These are phyloP conservation scores for Misgurnus mizolepis DNA, from an alignment of 2,113 vertebrate species.

Conservation along the genomic window DNA sequence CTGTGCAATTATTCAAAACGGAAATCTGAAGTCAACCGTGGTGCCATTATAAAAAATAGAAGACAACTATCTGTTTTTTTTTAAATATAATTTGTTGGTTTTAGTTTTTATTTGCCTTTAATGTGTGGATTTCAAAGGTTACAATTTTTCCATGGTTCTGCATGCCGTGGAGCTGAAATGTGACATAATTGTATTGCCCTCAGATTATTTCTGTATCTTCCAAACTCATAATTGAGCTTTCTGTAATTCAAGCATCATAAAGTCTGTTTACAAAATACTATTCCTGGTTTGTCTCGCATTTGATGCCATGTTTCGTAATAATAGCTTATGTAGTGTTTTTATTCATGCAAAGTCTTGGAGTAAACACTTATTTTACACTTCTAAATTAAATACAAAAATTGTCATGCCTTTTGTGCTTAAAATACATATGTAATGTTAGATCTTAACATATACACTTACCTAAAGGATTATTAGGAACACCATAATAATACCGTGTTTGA, in stretches of 20 bases:
- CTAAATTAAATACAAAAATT: too few relatives aligned
- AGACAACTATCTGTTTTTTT: slow-evolving; percentile 55
- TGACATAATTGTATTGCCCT: not conserved
- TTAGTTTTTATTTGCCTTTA: slow-evolving; percentile 29
- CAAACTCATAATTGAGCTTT: slow-evolving; percentile 5
- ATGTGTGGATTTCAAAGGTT: not conserved
- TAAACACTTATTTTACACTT: too few relatives aligned
- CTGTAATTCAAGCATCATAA: slow-evolving; percentile 26
- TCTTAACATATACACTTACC: too few relatives aligned
- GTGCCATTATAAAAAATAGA: slow-evolving; percentile 45
- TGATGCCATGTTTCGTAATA: not conserved
- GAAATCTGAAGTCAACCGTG: not conserved
- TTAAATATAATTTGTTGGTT: slow-evolving; percentile 66
- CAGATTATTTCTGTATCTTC: slow-evolving; percentile 12
- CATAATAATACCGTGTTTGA: too few relatives aligned
- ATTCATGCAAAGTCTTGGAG: too few relatives aligned
- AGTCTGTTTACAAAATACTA: slow-evolving; percentile 41
- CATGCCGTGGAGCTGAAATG: slow-evolving; percentile 1
- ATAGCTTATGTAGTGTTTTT: too few relatives aligned
- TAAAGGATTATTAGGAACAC: too few relatives aligned
- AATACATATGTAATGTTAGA: too few relatives aligned
- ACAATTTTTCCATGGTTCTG: not conserved
- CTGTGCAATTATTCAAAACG: not conserved
- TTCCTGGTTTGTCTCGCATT: not conserved
- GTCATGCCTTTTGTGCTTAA: too few relatives aligned